Evolutionary conservation across 2,113 vertebrate species (phyloP), one percentile per base, ranked within the genome.

Genomic region (Holacanthus passer): DNA sequence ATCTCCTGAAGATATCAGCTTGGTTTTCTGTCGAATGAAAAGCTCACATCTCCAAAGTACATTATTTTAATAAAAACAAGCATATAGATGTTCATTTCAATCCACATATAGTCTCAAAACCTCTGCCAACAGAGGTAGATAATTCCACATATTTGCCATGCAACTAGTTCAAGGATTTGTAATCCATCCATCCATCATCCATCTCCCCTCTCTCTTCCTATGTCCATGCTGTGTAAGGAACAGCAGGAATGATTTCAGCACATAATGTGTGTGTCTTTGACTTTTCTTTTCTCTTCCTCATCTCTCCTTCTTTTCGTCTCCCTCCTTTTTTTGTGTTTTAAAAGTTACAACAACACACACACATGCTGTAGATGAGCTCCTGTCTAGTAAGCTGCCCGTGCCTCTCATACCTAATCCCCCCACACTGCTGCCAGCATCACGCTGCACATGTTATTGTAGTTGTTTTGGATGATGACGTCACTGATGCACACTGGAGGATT

Each of bases 401-500:
- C 47, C 81, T 48, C 71, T 82, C 79, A 48, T 35, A 65, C 53
- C 64, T 89, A 90, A 90, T 89, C 84, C 86, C 32, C 48, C n/a
- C n/a, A 13, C 59, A 24, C 64, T 60, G 81, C 53, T 73, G 75
- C 71, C 73, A 77, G 72, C 65, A 29, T 82, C 4, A 0, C 62
- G 0, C 20, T 17, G 5, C 78, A 19, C 27, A 73, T 86, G 78
- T 59, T 83, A 14, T 71, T 85, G 81, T 87, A 76, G 80, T 90
- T 83, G 89, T 88, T 88, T 73, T 85, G 68, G 56, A 80, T 56
- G 70, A 55, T 78, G 74, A 85, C 29, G 50, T 87, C 87, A 76
- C 71, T 3, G 50, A 58, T 66, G 60, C 82, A 70, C 52, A 45
- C 58, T 72, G 71, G 37, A 72, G 83, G 73, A 83, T 84, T 89